Conservation (phyloP, 1,140 invertebrate species). For the Papilio aristodemus region DNA sequence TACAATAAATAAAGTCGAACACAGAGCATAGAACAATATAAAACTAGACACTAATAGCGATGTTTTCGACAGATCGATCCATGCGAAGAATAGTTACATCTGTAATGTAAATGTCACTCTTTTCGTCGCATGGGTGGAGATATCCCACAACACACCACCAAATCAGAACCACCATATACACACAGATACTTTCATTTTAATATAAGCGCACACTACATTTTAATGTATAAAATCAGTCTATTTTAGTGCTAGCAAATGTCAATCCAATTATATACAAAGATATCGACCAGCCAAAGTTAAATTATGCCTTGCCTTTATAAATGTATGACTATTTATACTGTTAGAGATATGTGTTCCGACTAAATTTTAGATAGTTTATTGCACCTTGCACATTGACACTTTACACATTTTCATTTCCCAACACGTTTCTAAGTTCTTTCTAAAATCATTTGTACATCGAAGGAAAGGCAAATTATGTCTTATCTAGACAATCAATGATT, state of each 20-base stretch:
- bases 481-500: background rate
- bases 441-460: background rate
- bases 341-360: conserved; percentile 32
- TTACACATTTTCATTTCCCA: background rate
- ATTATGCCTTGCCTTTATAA: background rate
- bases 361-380: conserved; percentile 10
- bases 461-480: background rate
- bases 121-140: background rate
- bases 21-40: too few relatives aligned
- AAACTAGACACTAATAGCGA: background rate
- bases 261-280: conserved; percentile 29
- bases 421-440: background rate
- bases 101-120: too few relatives aligned
- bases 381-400: conserved; percentile 2
- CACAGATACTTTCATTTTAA: conserved; percentile 4
- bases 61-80: background rate
- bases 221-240: conserved; percentile 33
- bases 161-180: background rate
- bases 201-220: conserved; percentile 19
- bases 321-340: conserved; percentile 29
- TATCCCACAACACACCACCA: background rate
- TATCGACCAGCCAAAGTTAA: conserved; percentile 1
- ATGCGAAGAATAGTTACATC: too few relatives aligned
- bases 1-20: too few relatives aligned
- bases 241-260: conserved; percentile 34